Conservation (phyloP, 2,113 vertebrate species). For the Gobiocypris rarus region DNA sequence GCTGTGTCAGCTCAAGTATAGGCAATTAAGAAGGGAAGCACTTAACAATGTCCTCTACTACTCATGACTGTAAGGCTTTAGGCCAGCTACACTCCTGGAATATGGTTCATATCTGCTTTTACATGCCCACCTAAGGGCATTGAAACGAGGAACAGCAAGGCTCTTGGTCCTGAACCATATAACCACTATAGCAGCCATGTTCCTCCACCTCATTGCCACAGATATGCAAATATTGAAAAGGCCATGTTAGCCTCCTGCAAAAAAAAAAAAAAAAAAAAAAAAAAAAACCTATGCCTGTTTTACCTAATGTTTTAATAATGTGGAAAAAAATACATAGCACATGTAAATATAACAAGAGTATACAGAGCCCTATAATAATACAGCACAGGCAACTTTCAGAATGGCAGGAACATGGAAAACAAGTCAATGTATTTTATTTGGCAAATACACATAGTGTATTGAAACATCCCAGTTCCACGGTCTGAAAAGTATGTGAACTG, state of each 20-base stretch:
- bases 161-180: too few relatives aligned
- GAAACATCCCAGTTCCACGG: neutral
- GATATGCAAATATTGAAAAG: neutral
- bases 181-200: neutral
- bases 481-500: too few relatives aligned
- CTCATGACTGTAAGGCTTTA: too few relatives aligned
- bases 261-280: neutral
- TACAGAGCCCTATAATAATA: neutral
- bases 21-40: too few relatives aligned
- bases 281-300: neutral
- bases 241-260: neutral
- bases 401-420: neutral
- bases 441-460: neutral
- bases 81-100: slow-evolving; percentile 1
- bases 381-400: neutral
- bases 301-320: neutral
- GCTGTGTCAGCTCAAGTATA: too few relatives aligned
- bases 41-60: too few relatives aligned
- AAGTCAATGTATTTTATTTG: neutral
- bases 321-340: neutral
- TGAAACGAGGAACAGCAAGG: neutral
- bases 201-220: neutral
- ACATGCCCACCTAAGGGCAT: neutral
- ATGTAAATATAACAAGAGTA: neutral
- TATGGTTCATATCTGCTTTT: neutral